Percentiles rank a stretch among this genome's conserved stretches.
phyloP scores from a whole-genome alignment of 1,140 invertebrate genomes.

The Papilio xuthus region DNA sequence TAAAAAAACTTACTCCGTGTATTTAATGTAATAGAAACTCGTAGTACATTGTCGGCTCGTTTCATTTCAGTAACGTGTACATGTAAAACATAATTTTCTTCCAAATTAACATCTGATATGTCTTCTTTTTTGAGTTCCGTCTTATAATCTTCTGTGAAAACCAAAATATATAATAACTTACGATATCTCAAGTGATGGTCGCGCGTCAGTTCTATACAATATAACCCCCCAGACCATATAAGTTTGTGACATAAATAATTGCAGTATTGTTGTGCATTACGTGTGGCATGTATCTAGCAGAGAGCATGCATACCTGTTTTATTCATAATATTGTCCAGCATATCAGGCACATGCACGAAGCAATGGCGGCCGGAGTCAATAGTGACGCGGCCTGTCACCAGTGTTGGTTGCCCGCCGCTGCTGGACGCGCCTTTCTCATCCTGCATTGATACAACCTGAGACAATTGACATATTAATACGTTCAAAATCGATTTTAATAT shows the following conservation, averaged over 20 bases:
- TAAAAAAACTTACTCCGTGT: conserved; percentile 59
- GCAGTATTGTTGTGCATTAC: too few species aligned
- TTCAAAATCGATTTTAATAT: too few species aligned
- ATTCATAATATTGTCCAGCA: conserved; percentile 47
- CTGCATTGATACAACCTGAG: conserved; percentile 47
- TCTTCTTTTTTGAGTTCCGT: background rate
- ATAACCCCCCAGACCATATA: too few species aligned
- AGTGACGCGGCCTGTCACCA: conserved; percentile 51
- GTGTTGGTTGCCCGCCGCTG: conserved; percentile 42
- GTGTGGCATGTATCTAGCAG: background rate
- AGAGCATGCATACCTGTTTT: conserved; percentile 42
- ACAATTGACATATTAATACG: background rate
- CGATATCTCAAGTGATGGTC: too few species aligned
- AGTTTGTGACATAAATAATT: too few species aligned
- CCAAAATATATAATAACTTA: background rate
- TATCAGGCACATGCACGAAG: conserved; percentile 54
- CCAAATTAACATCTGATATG: background rate
- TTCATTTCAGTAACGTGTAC: conserved; percentile 62
- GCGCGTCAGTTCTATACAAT: too few species aligned
- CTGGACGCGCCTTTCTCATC: conserved; percentile 42
- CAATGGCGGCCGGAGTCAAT: conserved; percentile 29
- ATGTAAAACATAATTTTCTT: conserved; percentile 57
- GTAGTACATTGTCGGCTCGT: conserved; percentile 49
- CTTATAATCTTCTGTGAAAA: conserved; percentile 31
- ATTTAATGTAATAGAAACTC: conserved; percentile 59